Percentiles rank a stretch among this genome's conserved stretches.
phyloP scores from a whole-genome alignment of 1,140 invertebrate genomes.

The Dendroctonus ponderosae region DNA sequence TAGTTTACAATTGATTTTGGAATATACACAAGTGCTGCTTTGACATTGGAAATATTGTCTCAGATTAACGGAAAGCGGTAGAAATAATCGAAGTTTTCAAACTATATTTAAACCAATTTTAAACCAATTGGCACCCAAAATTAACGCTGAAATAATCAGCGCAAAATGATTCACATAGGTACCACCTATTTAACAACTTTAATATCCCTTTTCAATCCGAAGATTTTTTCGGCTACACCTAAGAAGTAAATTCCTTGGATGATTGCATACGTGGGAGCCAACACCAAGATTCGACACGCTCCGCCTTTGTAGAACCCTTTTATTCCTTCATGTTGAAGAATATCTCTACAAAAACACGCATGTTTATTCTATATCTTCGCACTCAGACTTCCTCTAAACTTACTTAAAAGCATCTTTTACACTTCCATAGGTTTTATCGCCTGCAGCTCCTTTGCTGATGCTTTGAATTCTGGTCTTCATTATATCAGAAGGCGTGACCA shows the following conservation, averaged over 20 bases:
- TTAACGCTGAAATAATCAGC: too few relatives aligned
- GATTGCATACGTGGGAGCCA: conserved; percentile 97
- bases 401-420: conserved; percentile 64
- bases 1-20: too few relatives aligned
- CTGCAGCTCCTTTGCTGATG: conserved; percentile 74
- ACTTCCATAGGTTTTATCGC: conserved; percentile 82
- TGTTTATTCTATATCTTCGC: neutral
- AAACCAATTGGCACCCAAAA: too few relatives aligned
- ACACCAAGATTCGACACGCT: conserved; percentile 95
- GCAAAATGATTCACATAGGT: neutral
- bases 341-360: conserved; percentile 65
- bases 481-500: conserved; percentile 97
- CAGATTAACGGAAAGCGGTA: too few relatives aligned
- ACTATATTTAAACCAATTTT: too few relatives aligned
- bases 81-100: too few relatives aligned
- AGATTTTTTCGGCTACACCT: conserved; percentile 87
- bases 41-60: too few relatives aligned
- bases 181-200: conserved; percentile 7
- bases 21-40: too few relatives aligned
- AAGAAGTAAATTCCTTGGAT: conserved; percentile 98
- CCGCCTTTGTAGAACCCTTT: conserved; percentile 98
- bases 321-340: conserved; percentile 84
- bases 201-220: conserved; percentile 58
- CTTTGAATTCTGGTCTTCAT: conserved; percentile 97
- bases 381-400: conserved; percentile 10